A percentile compares a stretch with the other conserved stretches of the same genome.
These are phyloP conservation scores for Chloropsis hardwickii DNA, from an alignment of 2,113 vertebrate species.

Conservation along the genomic window DNA sequence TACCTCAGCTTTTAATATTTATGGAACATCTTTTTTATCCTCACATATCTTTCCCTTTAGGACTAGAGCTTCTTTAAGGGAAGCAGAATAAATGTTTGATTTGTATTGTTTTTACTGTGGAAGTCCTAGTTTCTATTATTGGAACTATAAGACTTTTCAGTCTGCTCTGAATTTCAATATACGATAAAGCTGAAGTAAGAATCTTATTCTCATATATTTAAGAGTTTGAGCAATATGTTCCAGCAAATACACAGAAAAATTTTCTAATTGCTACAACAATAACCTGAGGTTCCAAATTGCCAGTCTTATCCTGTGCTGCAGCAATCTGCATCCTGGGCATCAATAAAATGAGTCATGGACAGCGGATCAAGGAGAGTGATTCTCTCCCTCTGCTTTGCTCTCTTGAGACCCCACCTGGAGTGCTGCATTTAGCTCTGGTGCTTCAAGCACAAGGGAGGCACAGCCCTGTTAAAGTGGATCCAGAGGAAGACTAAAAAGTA, in stretches of 20 bases:
- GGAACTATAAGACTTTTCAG: background rate
- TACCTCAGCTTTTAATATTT: background rate
- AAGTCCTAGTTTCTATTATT: background rate
- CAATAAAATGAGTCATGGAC: background rate
- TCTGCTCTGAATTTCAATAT: background rate
- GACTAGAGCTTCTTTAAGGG: background rate
- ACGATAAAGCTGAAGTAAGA: background rate
- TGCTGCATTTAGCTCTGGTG: background rate
- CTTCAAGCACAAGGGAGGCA: background rate
- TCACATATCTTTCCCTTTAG: background rate
- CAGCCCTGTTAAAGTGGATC: fast-evolving
- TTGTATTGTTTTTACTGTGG: background rate
- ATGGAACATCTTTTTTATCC: background rate
- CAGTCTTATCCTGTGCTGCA: background rate
- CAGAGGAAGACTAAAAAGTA: background rate
- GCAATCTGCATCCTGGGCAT: background rate
- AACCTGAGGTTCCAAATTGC: background rate
- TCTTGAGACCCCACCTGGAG: background rate
- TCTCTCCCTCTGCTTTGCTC: fast-evolving
- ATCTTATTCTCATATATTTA: background rate
- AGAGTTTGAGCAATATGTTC: background rate
- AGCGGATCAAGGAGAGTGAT: background rate
- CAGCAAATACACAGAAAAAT: background rate
- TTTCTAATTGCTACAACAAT: background rate
- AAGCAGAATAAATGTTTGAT: background rate